Conservation (phyloP, 2,797 vertebrate species). For the Melanotaenia boesemani region DNA sequence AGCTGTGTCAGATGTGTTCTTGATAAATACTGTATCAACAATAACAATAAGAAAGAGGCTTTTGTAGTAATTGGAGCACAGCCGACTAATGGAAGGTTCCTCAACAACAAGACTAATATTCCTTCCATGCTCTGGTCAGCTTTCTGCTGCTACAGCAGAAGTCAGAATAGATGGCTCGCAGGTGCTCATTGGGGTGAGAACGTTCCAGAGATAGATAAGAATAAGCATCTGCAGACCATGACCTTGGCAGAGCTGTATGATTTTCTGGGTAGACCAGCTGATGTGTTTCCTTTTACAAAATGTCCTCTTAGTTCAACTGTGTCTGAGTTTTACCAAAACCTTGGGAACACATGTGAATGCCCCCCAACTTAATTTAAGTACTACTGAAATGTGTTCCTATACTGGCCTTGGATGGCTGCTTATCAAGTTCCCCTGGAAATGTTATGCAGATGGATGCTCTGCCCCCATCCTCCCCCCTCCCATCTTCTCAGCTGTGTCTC, state of each 20-base stretch:
- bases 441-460: too few species aligned
- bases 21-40: not conserved
- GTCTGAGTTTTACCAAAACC: too few species aligned
- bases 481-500: too few species aligned
- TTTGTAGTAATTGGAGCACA: conserved; percentile 45
- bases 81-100: not conserved
- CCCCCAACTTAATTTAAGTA: too few species aligned
- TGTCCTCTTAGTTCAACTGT: too few species aligned
- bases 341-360: too few species aligned
- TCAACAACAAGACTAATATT: conserved; percentile 17
- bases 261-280: not conserved
- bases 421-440: too few species aligned
- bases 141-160: conserved; percentile 41
- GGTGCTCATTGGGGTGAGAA: conserved; percentile 35
- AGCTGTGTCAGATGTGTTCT: not conserved
- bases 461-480: too few species aligned
- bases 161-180: not conserved
- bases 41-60: fast-evolving
- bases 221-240: not conserved
- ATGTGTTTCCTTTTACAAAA: conserved; percentile 7
- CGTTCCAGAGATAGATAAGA: fast-evolving
- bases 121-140: conserved; percentile 56
- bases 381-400: too few species aligned
- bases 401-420: too few species aligned
- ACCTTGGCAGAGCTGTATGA: not conserved